phyloP scores from a whole-genome alignment of 2,113 vertebrate genomes.

The Brachyhypopomus gauderio region DNA sequence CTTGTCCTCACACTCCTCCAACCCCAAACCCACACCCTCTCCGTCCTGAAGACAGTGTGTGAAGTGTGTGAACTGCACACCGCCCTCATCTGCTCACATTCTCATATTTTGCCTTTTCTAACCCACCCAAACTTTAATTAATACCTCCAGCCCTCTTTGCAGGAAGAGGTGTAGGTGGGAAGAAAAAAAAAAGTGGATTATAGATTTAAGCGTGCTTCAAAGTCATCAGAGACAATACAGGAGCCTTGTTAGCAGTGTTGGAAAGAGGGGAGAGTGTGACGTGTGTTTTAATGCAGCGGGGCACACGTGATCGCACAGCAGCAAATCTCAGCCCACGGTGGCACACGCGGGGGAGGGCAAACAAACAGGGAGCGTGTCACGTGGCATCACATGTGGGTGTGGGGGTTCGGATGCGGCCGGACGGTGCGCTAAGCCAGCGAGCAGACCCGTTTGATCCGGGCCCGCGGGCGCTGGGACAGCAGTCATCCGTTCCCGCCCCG shows the following conservation, averaged over 20 bases:
- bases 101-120: conserved; percentile 4
- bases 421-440: conserved; percentile 15
- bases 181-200: conserved; percentile 42
- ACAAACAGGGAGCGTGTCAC: conserved; percentile 61
- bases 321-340: conserved; percentile 71
- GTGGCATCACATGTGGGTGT: conserved; percentile 39
- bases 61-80: conserved; percentile 27
- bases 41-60: conserved; percentile 8
- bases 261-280: conserved; percentile 56
- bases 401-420: not conserved
- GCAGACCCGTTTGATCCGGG: not conserved
- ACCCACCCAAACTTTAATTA: conserved; percentile 42
- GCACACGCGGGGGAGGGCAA: conserved; percentile 54
- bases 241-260: conserved; percentile 59
- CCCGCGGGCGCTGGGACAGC: not conserved
- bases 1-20: not conserved
- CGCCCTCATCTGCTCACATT: conserved; percentile 31
- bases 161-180: conserved; percentile 45
- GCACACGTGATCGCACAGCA: conserved; percentile 69
- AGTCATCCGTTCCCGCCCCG: not conserved
- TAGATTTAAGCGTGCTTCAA: conserved; percentile 48
- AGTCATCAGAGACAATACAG: conserved; percentile 47
- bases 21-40: conserved; percentile 17
- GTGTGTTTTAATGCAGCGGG: conserved; percentile 73
- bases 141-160: conserved; percentile 49